Evolutionary conservation across 1,140 invertebrate genomes (phyloP).

Genomic region (Dreissena rostriformis): DNA sequence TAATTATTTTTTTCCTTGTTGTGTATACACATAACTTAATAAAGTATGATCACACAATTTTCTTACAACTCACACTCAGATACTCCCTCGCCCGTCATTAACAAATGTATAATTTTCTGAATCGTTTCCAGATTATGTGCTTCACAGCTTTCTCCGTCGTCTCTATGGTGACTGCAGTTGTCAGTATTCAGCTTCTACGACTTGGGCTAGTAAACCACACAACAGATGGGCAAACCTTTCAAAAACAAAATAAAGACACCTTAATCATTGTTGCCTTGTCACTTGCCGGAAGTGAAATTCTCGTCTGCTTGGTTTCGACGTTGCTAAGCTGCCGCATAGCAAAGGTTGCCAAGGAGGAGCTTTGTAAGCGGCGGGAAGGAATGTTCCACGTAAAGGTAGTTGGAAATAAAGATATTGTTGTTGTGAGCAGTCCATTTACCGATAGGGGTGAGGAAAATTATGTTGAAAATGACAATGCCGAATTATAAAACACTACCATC

Average conservation of each 20-base stretch:
- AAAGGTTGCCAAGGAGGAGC: slow-evolving; percentile 79
- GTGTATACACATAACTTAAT: too few species aligned
- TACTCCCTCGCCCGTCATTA: too few species aligned
- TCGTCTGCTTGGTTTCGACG: slow-evolving; percentile 79
- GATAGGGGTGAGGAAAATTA: slow-evolving; percentile 57
- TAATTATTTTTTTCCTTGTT: too few species aligned
- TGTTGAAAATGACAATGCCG: slow-evolving; percentile 24
- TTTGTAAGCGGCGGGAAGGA: slow-evolving; percentile 79
- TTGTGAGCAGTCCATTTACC: slow-evolving; percentile 65
- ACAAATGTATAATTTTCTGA: too few species aligned
- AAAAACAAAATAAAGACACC: slow-evolving; percentile 80
- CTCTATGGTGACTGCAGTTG: slow-evolving; percentile 80
- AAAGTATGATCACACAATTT: too few species aligned
- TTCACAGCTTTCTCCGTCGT: slow-evolving; percentile 81
- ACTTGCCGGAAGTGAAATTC: slow-evolving; percentile 76
- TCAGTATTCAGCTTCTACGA: slow-evolving; percentile 81
- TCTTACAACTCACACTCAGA: too few species aligned
- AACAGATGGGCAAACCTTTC: slow-evolving; percentile 81
- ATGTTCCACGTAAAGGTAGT: slow-evolving; percentile 81
- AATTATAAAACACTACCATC: slow-evolving; percentile 16
- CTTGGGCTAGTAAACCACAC: slow-evolving; percentile 82
- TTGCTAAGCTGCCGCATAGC: slow-evolving; percentile 79
- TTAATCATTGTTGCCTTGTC: slow-evolving; percentile 79
- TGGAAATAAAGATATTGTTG: slow-evolving; percentile 77
- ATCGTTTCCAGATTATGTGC: slow-evolving; percentile 80